Conservation (phyloP, 2,888 invertebrate genomes). For the Callinectes sapidus region DNA sequence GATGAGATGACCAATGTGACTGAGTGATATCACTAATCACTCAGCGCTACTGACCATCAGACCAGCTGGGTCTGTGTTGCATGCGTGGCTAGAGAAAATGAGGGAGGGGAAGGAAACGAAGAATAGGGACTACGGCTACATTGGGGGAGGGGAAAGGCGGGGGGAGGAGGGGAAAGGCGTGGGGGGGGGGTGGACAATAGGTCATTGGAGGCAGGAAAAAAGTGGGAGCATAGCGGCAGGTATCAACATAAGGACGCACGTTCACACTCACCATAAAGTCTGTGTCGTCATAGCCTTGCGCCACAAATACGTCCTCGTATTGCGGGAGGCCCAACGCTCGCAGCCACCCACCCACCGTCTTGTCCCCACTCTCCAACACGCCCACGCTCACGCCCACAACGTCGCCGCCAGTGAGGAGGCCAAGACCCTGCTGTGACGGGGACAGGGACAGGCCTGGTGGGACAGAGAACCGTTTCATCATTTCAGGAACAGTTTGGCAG, state of each 20-base stretch:
- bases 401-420: slow-evolving; percentile 51
- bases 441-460: slow-evolving; percentile 73
- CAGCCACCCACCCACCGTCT: slow-evolving; percentile 85
- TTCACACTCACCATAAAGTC: slow-evolving; percentile 86
- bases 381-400: slow-evolving; percentile 29
- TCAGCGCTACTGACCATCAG: neutral
- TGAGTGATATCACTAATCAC: neutral
- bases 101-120: neutral
- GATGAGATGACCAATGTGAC: too few relatives aligned
- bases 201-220: neutral
- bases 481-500: neutral
- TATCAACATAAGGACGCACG: slow-evolving; percentile 79
- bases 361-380: slow-evolving; percentile 53
- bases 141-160: neutral
- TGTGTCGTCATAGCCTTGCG: slow-evolving; percentile 93
- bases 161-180: neutral
- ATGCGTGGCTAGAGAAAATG: neutral
- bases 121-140: neutral
- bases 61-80: too few relatives aligned
- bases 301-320: slow-evolving; percentile 88
- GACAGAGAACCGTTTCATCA: neutral
- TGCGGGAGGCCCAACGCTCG: slow-evolving; percentile 86
- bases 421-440: slow-evolving; percentile 69
- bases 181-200: neutral
- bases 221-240: slow-evolving; percentile 76